These are phyloP conservation scores for Dromiciops gliroides DNA, from an alignment of 2,113 vertebrate species.

Conservation along the genomic window DNA sequence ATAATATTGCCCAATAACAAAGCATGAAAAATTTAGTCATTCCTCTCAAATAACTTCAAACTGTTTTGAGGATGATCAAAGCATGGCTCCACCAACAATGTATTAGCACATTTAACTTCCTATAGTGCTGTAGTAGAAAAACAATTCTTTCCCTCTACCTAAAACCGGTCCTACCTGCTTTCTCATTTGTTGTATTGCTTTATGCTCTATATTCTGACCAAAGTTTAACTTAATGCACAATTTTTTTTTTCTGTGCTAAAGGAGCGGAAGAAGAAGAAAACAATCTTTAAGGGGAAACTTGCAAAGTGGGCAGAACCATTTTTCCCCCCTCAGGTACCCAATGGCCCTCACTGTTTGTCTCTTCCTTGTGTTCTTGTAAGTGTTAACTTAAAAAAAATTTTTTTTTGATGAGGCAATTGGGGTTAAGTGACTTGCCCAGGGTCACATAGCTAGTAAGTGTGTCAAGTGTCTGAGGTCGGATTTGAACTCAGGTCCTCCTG, in stretches of 20 bases:
- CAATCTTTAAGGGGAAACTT: background rate
- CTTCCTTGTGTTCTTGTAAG: background rate
- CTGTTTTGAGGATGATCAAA: background rate
- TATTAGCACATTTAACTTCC: background rate
- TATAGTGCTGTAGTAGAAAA: background rate
- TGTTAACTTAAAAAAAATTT: too few species aligned
- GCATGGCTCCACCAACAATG: background rate
- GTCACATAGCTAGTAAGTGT: too few species aligned
- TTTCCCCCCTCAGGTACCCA: background rate
- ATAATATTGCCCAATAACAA: background rate
- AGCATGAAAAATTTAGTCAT: background rate
- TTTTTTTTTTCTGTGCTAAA: too few species aligned
- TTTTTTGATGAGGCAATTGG: too few species aligned
- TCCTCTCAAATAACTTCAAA: background rate
- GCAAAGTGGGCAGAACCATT: background rate
- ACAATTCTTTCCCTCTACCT: background rate
- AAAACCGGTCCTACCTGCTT: background rate
- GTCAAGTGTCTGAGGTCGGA: too few species aligned
- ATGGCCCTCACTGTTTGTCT: background rate
- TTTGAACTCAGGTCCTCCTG: too few species aligned
- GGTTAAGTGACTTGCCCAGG: too few species aligned
- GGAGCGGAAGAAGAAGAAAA: too few species aligned
- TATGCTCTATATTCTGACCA: background rate
- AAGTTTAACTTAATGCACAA: background rate
- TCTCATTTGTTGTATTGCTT: background rate